A percentile compares a stretch with the other conserved stretches of the same genome.
phyloP scores from a whole-genome alignment of 1,140 invertebrate genomes.

The Apis cerana region DNA sequence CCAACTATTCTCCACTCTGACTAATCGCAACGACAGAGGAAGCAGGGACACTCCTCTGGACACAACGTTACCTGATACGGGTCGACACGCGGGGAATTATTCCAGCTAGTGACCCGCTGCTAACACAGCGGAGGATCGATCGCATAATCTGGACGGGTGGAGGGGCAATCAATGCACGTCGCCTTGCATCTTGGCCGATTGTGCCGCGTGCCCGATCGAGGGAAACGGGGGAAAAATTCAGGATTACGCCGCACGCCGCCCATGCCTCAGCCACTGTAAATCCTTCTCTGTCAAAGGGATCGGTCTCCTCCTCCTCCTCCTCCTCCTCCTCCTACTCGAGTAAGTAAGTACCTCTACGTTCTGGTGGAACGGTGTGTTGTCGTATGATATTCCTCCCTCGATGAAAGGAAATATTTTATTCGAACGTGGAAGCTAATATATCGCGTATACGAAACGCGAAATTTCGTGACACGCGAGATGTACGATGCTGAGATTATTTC shows the following conservation, averaged over 20 bases:
- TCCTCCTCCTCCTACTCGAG: neutral
- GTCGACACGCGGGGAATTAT: conserved; percentile 49
- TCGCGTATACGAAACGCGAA: neutral
- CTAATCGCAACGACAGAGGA: conserved; percentile 47
- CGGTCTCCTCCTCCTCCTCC: neutral
- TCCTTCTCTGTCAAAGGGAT: neutral
- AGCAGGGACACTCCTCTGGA: conserved; percentile 12
- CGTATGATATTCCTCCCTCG: neutral
- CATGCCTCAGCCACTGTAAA: neutral
- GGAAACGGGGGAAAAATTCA: neutral
- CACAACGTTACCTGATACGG: conserved; percentile 37
- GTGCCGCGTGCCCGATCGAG: neutral
- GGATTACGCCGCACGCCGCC: neutral
- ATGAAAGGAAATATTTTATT: conserved; percentile 25
- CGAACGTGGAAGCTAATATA: neutral
- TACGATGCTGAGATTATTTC: neutral
- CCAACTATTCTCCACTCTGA: conserved; percentile 35
- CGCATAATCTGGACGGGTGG: conserved; percentile 11
- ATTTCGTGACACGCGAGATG: neutral
- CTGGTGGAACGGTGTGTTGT: neutral
- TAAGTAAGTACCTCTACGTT: neutral
- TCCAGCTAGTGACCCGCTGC: conserved; percentile 32
- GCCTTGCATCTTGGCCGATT: conserved; percentile 8
- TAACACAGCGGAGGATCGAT: conserved; percentile 17
- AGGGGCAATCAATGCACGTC: conserved; percentile 10